Evolutionary conservation across 2,113 vertebrate genomes (phyloP).

Genomic region (Barbus barbus): DNA sequence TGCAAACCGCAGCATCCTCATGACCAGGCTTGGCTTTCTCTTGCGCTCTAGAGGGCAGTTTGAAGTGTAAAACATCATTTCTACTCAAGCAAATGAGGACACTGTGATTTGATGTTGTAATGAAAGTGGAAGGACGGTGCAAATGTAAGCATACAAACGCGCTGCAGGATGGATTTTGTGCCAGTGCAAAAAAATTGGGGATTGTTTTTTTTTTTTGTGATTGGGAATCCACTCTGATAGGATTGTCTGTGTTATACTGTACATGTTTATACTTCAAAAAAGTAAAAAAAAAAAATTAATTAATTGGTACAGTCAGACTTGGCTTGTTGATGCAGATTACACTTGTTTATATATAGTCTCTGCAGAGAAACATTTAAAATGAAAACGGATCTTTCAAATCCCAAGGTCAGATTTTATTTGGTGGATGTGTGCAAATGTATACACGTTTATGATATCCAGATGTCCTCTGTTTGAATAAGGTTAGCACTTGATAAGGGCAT

Average conservation of each 20-base stretch:
- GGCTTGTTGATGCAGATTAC: not conserved
- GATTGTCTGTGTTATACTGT: not conserved
- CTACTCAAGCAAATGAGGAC: not conserved
- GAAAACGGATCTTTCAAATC: not conserved
- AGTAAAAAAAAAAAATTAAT: not conserved
- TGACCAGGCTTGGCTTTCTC: not conserved
- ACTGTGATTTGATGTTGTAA: not conserved
- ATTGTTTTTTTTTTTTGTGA: not conserved
- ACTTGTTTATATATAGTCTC: not conserved
- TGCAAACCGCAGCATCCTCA: slow-evolving; percentile 36
- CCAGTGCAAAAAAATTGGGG: not conserved
- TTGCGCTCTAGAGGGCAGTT: not conserved
- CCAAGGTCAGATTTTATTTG: not conserved
- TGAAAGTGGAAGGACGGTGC: not conserved
- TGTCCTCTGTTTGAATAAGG: not conserved
- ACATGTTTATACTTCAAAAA: not conserved
- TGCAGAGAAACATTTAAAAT: not conserved
- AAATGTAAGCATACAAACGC: not conserved
- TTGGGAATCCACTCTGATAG: not conserved
- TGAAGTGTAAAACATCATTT: not conserved
- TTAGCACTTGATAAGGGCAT: slow-evolving; percentile 5
- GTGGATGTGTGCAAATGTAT: not conserved
- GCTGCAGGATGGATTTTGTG: not conserved
- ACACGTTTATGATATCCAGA: not conserved
- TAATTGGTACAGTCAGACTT: not conserved